Conservation (phyloP, 1,140 invertebrate species). For the Drosophila leontia region DNA sequence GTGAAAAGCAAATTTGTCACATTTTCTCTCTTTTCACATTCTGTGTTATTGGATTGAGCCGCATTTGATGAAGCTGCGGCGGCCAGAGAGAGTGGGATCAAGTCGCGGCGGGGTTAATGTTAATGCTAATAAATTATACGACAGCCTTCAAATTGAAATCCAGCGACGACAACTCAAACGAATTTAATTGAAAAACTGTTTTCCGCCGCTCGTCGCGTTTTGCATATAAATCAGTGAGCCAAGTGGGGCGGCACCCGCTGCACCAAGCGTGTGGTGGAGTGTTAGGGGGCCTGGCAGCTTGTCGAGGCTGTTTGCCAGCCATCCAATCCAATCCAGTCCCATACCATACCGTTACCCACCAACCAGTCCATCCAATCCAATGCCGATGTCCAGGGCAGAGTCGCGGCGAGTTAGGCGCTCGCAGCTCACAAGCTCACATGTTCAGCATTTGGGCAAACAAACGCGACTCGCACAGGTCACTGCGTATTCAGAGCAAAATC, state of each 20-base stretch:
- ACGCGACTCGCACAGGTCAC: conserved; percentile 74
- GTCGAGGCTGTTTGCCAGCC: conserved; percentile 22
- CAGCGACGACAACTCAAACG: conserved; percentile 76
- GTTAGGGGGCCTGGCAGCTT: conserved; percentile 1
- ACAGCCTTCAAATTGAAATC: conserved; percentile 81
- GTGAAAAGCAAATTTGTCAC: conserved; percentile 82
- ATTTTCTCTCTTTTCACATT: conserved; percentile 60
- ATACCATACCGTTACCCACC: not conserved
- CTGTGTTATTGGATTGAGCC: conserved; percentile 73
- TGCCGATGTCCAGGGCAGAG: conserved; percentile 43
- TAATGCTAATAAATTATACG: conserved; percentile 82
- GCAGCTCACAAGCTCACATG: conserved; percentile 51
- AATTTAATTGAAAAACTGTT: conserved; percentile 83
- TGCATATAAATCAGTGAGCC: conserved; percentile 76
- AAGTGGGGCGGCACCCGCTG: conserved; percentile 15
- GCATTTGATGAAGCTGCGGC: conserved; percentile 66
- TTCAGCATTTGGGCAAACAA: conserved; percentile 77
- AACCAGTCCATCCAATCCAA: conserved; percentile 25
- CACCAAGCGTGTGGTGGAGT: not conserved
- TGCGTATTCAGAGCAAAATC: conserved; percentile 68
- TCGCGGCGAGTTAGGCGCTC: conserved; percentile 55
- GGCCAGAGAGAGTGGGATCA: conserved; percentile 33
- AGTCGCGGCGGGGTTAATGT: conserved; percentile 76
- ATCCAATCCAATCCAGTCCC: conserved; percentile 12
- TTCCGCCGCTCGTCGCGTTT: conserved; percentile 65